These are phyloP conservation scores for Hermaeophaga mercurialis DNA, from an alignment of 2,888 invertebrate species.

Conservation along the genomic window DNA sequence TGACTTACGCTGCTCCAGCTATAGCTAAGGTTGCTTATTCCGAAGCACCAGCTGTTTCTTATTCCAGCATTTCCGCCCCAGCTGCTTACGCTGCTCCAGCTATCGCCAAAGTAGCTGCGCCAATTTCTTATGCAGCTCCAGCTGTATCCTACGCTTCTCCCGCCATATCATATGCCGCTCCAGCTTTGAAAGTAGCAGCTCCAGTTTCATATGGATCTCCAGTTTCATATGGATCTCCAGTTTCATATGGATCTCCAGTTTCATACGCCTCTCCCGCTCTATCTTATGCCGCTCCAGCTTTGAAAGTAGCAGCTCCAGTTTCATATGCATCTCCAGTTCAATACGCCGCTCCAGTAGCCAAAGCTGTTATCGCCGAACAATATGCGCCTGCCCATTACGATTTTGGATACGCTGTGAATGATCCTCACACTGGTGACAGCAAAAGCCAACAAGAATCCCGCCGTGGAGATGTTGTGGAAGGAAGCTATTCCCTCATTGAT, in stretches of 20 bases:
- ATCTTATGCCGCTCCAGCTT: slow-evolving; percentile 52
- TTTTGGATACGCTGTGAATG: slow-evolving; percentile 43
- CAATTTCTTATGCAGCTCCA: too few species aligned
- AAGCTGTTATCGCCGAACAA: slow-evolving; percentile 40
- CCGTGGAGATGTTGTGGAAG: slow-evolving; percentile 58
- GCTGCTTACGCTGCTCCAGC: slow-evolving; percentile 33
- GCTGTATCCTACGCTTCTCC: slow-evolving; percentile 44
- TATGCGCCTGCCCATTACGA: slow-evolving; percentile 43
- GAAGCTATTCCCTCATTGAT: slow-evolving; percentile 62
- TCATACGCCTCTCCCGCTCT: slow-evolving; percentile 21
- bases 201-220: slow-evolving; percentile 22
- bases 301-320: slow-evolving; percentile 52
- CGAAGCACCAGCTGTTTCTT: slow-evolving; percentile 39
- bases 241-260: not conserved
- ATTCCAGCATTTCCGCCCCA: slow-evolving; percentile 52
- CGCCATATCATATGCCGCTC: not conserved
- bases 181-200: slow-evolving; percentile 35
- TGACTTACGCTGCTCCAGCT: slow-evolving; percentile 25
- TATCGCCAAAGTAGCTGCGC: slow-evolving; percentile 26
- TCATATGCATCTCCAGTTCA: slow-evolving; percentile 37
- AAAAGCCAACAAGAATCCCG: slow-evolving; percentile 68
- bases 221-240: slow-evolving; percentile 39
- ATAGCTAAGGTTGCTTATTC: slow-evolving; percentile 40
- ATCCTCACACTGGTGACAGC: slow-evolving; percentile 59
- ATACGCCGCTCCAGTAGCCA: slow-evolving; percentile 31